Percentiles rank a stretch among this genome's conserved stretches.
These are phyloP conservation scores for Paguma larvata DNA, from an alignment of 2,797 vertebrate genomes.

Conservation along the genomic window DNA sequence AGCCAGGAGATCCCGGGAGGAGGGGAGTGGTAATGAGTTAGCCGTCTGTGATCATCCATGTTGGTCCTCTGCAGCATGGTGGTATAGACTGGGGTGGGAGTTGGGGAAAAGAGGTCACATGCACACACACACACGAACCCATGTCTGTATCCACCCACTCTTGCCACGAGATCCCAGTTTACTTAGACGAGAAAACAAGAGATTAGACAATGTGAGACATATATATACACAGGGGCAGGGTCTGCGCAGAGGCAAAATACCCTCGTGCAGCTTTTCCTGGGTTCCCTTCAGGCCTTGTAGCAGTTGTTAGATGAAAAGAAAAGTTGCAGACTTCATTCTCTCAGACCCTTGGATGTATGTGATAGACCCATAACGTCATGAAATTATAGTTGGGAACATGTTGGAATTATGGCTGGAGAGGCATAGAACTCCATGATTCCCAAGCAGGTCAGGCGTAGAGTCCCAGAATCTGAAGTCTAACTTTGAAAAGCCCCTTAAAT, in stretches of 20 bases:
- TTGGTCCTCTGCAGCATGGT: no score
- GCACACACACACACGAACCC: neutral
- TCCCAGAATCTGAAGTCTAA: neutral
- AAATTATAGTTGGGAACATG: neutral
- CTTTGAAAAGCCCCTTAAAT: neutral
- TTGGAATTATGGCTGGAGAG: neutral
- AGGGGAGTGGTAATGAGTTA: neutral
- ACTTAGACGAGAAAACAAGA: neutral
- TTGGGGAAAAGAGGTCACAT: neutral
- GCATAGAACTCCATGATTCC: neutral
- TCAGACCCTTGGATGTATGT: neutral
- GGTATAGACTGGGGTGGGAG: neutral
- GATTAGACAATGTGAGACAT: neutral
- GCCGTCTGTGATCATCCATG: no score
- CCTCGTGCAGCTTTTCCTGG: neutral
- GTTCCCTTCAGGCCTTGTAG: neutral
- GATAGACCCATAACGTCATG: neutral
- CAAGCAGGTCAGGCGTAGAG: neutral
- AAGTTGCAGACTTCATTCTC: neutral
- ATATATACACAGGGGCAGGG: neutral
- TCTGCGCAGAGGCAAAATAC: neutral
- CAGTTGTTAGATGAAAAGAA: neutral
- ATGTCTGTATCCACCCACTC: accelerated
- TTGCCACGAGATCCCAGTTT: neutral
- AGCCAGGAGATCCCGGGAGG: neutral